Conservation (phyloP, 1,140 invertebrate species). For the Bombus ignitus region DNA sequence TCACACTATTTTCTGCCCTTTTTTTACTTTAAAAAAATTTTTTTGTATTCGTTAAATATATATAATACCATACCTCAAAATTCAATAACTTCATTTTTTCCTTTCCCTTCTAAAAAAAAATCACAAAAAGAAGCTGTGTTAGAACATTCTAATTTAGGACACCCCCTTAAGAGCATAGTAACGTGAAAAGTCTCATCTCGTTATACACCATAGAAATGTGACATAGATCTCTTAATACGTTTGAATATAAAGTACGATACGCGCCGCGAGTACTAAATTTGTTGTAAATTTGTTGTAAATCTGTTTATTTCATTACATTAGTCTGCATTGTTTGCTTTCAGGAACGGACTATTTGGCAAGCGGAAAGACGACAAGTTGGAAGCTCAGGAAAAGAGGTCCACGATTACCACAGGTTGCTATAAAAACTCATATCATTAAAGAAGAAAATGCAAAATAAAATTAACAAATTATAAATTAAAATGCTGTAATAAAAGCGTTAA, state of each 20-base stretch:
- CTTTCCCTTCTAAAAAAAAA: too few species aligned
- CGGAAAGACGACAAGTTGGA: conserved; percentile 70
- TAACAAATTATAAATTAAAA: background rate
- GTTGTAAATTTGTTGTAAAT: background rate
- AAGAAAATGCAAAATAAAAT: background rate
- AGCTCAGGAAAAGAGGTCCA: conserved; percentile 66
- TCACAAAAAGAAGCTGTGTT: too few species aligned
- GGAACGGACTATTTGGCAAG: conserved; percentile 78
- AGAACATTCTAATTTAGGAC: too few species aligned
- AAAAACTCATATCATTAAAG: background rate
- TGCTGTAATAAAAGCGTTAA: background rate
- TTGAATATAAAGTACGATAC: background rate
- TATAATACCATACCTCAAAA: too few species aligned
- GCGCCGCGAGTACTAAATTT: background rate
- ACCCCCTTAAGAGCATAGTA: background rate
- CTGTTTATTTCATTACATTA: background rate
- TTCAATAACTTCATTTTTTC: too few species aligned
- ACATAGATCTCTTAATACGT: conserved; percentile 14
- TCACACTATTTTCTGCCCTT: too few species aligned
- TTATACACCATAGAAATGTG: conserved; percentile 19
- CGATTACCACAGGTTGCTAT: conserved; percentile 73
- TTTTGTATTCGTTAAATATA: too few species aligned
- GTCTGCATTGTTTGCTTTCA: conserved; percentile 55
- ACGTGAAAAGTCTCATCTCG: background rate
- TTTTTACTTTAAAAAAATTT: too few species aligned